Base-by-base conservation (phyloP, 2,888 invertebrate genomes). In the Drosophila mayaguana region DNA sequence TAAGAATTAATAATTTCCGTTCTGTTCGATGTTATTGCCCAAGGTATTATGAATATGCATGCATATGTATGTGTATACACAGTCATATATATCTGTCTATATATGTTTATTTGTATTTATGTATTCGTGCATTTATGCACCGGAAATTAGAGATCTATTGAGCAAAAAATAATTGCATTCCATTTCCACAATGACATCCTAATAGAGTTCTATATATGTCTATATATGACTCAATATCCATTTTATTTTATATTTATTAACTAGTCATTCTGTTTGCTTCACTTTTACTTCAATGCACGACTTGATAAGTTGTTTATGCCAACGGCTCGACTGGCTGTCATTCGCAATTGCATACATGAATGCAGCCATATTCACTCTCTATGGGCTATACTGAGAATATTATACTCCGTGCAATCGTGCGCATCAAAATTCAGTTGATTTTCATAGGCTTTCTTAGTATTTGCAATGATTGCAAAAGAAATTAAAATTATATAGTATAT, bases 1-100 rank as follows among this genome's bases (percentile, higher is more conserved):
- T 76, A 76, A 85, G 85, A 88, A 82, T 88, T 88, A 85, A 88
- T 86, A 78, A 88, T 88, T 84, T 89, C 89, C 86, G 88, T 72
- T 78, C 63, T 66, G 45, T 72, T 75, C 70, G 63, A 69, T 65
- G 45, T 28, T 28, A 32, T 63, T 66, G 63, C 50, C 20, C 53
- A 55, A 63, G 65, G 63, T 59, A 53, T 62, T 69, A 62, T 32
- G 45, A 65, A 62, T 59, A 56, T 57, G 61, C 51, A 32, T 65
- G n/a, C n/a, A n/a, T n/a, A n/a, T n/a, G n/a, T n/a, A n/a, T n/a
- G n/a, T n/a, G n/a, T n/a, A n/a, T n/a, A n/a, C n/a, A 22, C 8
- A 8, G 2, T 3, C 22, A 22, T 45, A 7, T 6, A 34, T 51
- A 16, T 9, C 16, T 2, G 11, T 18, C 1, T 12, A 5, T 14